Percentiles rank a stretch among this genome's conserved stretches.
Evolutionary conservation across 2,888 invertebrate species (phyloP).

Genomic region (Lasioglossum morio): DNA sequence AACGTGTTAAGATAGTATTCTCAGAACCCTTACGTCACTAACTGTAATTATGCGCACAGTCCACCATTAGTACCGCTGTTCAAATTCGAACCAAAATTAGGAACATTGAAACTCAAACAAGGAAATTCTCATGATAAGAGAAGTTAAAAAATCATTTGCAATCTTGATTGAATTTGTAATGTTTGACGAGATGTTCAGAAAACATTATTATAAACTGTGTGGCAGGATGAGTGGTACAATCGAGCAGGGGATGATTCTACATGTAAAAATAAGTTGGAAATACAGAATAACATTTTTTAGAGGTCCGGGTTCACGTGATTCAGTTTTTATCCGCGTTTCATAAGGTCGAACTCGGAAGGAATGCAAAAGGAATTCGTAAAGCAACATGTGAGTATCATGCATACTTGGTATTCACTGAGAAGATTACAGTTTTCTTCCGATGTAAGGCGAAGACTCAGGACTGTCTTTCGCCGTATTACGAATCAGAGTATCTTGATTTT

Average conservation of each 20-base stretch:
- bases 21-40: neutral
- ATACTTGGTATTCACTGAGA: no score
- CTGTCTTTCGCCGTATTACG: no score
- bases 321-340: no score
- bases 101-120: neutral
- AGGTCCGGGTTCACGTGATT: no score
- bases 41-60: neutral
- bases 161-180: neutral
- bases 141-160: neutral
- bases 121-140: neutral
- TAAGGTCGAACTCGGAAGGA: no score
- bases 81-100: neutral
- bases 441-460: no score
- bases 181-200: neutral
- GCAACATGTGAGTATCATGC: no score
- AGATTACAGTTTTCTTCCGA: no score
- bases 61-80: conserved; percentile 5
- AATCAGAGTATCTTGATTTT: no score
- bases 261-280: neutral
- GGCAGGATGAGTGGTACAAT: neutral
- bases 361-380: no score
- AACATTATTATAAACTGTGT: neutral
- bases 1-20: neutral
- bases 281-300: neutral
- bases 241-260: neutral